A percentile compares a stretch with the other conserved stretches of the same genome.
Evolutionary conservation across 1,140 invertebrate species (phyloP).

Genomic region (Sarcophaga peregrina): DNA sequence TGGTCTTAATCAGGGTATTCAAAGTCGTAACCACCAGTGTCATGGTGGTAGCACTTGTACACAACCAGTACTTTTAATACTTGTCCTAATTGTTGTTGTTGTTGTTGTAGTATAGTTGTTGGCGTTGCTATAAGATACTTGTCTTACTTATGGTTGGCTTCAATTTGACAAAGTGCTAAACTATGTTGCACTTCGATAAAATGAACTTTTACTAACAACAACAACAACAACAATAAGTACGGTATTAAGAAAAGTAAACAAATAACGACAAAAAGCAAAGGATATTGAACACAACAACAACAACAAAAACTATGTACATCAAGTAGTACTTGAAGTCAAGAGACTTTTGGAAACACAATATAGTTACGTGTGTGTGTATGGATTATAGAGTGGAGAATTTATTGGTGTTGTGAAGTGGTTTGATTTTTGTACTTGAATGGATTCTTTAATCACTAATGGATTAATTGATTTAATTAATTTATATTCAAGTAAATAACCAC

Average conservation of each 20-base stretch:
- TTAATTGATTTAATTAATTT: slow-evolving; percentile 17
- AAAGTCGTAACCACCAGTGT: no score
- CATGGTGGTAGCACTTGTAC: no score
- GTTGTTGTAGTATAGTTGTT: neutral
- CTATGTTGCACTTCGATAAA: slow-evolving; percentile 33
- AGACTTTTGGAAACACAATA: no score
- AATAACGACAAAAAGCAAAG: neutral
- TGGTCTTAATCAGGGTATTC: no score
- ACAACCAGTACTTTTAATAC: neutral
- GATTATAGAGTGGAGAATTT: no score
- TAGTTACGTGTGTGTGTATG: no score
- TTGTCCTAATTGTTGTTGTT: no score
- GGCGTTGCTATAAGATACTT: neutral
- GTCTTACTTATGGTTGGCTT: slow-evolving; percentile 17
- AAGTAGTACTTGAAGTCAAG: no score
- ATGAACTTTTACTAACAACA: neutral
- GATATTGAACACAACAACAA: neutral
- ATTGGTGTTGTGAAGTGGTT: no score
- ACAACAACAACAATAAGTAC: neutral
- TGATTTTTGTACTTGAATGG: neutral
- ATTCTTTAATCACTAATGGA: slow-evolving; percentile 6
- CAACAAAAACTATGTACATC: no score
- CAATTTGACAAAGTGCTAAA: slow-evolving; percentile 38
- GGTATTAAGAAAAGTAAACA: neutral
- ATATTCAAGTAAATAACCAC: neutral